phyloP scores from a whole-genome alignment of 2,888 invertebrate species.

The Epinotia nisella region DNA sequence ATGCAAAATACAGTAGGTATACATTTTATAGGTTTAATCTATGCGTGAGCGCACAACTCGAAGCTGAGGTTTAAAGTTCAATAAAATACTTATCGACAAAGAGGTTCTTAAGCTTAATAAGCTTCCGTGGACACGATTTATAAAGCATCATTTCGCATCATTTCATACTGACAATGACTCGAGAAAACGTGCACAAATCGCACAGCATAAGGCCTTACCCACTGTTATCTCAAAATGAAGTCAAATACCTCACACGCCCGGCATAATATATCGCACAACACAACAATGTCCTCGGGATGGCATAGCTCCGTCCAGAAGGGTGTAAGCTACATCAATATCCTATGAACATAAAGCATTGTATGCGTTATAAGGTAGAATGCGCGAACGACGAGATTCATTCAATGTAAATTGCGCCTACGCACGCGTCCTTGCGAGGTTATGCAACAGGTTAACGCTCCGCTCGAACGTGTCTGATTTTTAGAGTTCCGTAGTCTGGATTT shows the following conservation, averaged over 20 bases:
- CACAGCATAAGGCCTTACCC: conserved; percentile 14
- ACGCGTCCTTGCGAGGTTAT: conserved; percentile 51
- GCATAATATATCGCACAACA: conserved; percentile 24
- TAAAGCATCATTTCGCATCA: conserved; percentile 2
- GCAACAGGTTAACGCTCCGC: conserved; percentile 35
- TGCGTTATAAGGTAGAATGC: neutral
- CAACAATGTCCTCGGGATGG: conserved; percentile 25
- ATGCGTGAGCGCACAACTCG: too few species aligned
- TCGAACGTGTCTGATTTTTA: conserved; percentile 11
- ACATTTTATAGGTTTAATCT: too few species aligned
- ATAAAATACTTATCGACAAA: too few species aligned
- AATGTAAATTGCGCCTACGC: conserved; percentile 52
- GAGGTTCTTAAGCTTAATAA: neutral
- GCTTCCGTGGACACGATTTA: neutral
- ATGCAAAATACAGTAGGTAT: too few species aligned
- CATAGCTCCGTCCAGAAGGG: conserved; percentile 1
- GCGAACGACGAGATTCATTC: conserved; percentile 49
- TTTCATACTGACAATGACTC: conserved; percentile 8
- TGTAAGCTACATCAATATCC: neutral
- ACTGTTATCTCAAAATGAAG: conserved; percentile 17
- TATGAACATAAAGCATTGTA: neutral
- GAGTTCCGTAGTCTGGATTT: conserved; percentile 6
- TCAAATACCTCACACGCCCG: conserved; percentile 29
- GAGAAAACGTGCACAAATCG: conserved; percentile 9
- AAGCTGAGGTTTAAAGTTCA: too few species aligned